Conservation (phyloP, 2,797 vertebrate species). For the Coregonus suidteri region DNA sequence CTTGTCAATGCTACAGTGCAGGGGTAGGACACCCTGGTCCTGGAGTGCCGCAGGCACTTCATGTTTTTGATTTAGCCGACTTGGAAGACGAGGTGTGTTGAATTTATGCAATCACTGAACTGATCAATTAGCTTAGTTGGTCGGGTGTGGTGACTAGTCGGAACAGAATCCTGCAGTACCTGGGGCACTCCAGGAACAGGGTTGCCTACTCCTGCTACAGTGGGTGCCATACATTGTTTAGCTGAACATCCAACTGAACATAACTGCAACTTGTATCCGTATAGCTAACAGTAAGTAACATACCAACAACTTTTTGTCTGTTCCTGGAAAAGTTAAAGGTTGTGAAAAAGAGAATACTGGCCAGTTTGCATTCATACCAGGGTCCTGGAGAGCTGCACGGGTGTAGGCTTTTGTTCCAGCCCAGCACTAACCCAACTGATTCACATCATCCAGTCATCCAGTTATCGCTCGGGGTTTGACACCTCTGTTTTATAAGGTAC, state of each 20-base stretch:
- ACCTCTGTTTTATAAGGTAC: no score
- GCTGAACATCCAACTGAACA: background rate
- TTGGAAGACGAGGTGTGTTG: no score
- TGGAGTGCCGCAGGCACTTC: no score
- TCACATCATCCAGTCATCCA: no score
- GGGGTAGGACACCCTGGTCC: no score
- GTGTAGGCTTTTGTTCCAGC: background rate
- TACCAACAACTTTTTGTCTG: background rate
- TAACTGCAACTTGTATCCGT: background rate
- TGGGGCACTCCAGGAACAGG: background rate
- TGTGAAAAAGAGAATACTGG: background rate
- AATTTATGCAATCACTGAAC: no score
- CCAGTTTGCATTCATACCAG: background rate
- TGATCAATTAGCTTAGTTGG: no score
- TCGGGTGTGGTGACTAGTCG: no score
- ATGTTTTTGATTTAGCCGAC: no score
- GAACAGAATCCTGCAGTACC: no score
- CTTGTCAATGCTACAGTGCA: background rate
- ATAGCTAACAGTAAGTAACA: background rate
- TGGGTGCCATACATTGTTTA: background rate
- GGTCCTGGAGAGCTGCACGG: background rate
- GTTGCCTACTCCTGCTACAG: background rate
- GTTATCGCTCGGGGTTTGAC: no score
- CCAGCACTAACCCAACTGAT: no score
- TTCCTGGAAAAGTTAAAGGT: background rate